Base-by-base conservation (phyloP, 2,797 vertebrate genomes). In the Pipistrellus kuhlii region DNA sequence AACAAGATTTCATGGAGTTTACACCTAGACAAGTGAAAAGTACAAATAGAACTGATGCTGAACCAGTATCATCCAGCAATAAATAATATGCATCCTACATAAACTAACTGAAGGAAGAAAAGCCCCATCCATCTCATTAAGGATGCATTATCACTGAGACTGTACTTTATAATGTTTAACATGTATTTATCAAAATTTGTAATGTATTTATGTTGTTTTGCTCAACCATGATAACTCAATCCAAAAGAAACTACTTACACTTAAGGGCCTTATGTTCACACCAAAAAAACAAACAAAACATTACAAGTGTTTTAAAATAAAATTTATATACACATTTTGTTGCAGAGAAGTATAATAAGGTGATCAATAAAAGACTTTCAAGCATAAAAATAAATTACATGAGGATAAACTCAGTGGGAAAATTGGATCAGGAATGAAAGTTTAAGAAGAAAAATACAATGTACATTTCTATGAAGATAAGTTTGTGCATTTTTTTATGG, bases 151-250 rank as follows among this genome's bases (percentile, higher is more conserved):
- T 35, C 85, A 94, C 71, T 73, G n/a, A 90, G 95, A 87, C 64
- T 95, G 46, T 88, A 89, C 81, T 71, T 96, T 82, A 72, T 94
- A 91, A 93, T 25, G 25, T 92, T 90, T 95, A 95, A 66, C 73
- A 93, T 80, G 71, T 88, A 94, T 95, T 96, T 95, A 95, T 97
- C 91, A 96, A 96, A 95, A 96, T 51, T 55, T 76, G 41, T 83
- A 96, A 96, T 92, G 51, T 76, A 91, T 91, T 96, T 96, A 94
- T 75, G 75, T 72, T 95, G 64, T 94, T 95, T 95, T 95, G 87
- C 69, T 96, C 87, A 93, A 59, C 90, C 38, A 18, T 91, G 82
- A 93, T 92, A 94, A 96, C 51, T 95, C 73, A 96, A 88, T 94
- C 73, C 78, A 89, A 93, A 91, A 75, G 91, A 95, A 95, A 97